Percentiles rank a stretch among this genome's conserved stretches.
phyloP scores from a whole-genome alignment of 1,140 invertebrate species.

The Pseudomyrmex concolor region DNA sequence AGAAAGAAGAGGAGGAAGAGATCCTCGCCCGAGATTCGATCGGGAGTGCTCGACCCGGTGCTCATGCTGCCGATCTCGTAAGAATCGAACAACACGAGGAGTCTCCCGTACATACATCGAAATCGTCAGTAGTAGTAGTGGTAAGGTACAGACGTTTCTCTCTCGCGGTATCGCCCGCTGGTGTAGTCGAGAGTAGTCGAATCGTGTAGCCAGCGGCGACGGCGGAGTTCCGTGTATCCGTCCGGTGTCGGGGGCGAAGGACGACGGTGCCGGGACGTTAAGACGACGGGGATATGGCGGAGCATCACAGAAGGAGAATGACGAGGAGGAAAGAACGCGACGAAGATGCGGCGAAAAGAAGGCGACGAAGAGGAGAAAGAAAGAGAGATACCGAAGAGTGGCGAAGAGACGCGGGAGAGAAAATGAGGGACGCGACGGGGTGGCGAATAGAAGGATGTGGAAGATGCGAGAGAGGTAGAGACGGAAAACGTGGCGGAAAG shows the following conservation, averaged over 20 bases:
- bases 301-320: conserved; percentile 53
- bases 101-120: not conserved
- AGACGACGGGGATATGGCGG: conserved; percentile 28
- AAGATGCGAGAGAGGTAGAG: conserved; percentile 15
- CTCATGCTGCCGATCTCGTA: conserved; percentile 23
- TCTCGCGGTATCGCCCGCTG: conserved; percentile 17
- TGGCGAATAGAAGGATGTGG: not conserved
- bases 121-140: not conserved
- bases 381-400: not conserved
- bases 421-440: not conserved
- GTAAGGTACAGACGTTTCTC: not conserved
- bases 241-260: conserved; percentile 20
- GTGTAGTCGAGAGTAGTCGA: conserved; percentile 59
- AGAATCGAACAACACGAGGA: conserved; percentile 37
- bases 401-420: not conserved
- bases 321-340: conserved; percentile 37
- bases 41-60: conserved; percentile 33
- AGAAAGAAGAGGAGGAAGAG: conserved; percentile 42
- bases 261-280: conserved; percentile 32
- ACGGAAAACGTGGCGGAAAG: conserved; percentile 11
- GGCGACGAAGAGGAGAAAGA: conserved; percentile 25
- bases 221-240: conserved; percentile 71
- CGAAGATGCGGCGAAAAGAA: conserved; percentile 65
- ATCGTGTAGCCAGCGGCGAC: conserved; percentile 61
- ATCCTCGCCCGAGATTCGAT: conserved; percentile 67